Base-by-base conservation (phyloP, 2,888 invertebrate species). In the Melanargia galathea region DNA sequence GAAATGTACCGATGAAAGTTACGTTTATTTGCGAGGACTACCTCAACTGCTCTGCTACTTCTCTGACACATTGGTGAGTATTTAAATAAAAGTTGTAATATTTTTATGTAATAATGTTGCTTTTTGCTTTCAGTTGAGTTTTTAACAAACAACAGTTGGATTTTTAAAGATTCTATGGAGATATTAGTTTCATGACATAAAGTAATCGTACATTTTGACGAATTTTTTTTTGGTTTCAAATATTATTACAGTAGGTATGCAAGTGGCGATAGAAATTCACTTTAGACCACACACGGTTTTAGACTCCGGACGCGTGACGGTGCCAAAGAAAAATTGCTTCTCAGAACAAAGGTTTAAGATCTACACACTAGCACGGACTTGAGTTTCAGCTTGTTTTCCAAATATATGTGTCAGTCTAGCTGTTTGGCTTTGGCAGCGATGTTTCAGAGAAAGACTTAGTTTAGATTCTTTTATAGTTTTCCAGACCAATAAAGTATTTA, bases 311-410 rank as follows among this genome's bases (percentile, higher is more conserved):
- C 87, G 78, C 82, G 71, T 76, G 69, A 71, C 76, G 77, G 75
- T 85, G 89, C 88, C 87, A 90, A 83, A 79, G 75, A 83, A 84
- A 87, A 85, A 81, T 76, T 71, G 74, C 73, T 87, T 87, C 85
- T 81, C 56, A 83, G 86, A 90, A 88, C 75, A 82, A 79, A 83
- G 84, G 84, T 86, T 90, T 84, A 87, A 88, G 87, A 90, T 86
- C 84, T 86, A 85, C 84, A 82, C 66, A 60, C 65, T 62, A 60
- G 52, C 65, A 64, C 69, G 71, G 72, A 74, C 76, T 82, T 72
- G 76, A 79, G 80, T 82, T 82, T 81, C 78, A 80, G 72, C 76
- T 76, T 74, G 70, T 67, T 63, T 70, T 65, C 62, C 60, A 65
- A 61, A 63, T 54, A 66, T 62, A 62, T 60, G 40, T 57, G 55